Conservation (phyloP, 2,113 vertebrate genomes). For the Bujurquina vittata region DNA sequence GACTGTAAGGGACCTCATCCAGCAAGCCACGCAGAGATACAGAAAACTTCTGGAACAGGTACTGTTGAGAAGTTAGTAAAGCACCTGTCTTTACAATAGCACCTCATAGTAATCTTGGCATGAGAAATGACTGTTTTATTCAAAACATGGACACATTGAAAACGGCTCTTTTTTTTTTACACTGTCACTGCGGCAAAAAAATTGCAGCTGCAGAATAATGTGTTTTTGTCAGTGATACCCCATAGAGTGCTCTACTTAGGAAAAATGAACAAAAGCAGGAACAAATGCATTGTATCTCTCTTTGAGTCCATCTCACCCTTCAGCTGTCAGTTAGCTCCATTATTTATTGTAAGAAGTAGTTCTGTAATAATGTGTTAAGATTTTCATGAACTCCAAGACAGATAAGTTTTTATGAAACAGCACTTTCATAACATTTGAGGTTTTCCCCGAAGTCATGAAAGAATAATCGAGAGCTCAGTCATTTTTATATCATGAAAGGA, state of each 20-base stretch:
- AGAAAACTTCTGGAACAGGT: constrained; percentile 91
- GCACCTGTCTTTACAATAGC: background rate
- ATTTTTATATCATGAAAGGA: constrained; percentile 67
- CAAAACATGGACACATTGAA: background rate
- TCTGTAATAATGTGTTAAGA: constrained; percentile 52
- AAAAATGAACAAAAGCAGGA: constrained; percentile 25
- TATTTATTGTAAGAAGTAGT: constrained; percentile 46
- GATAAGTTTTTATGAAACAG: constrained; percentile 62
- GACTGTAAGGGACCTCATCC: constrained; percentile 90
- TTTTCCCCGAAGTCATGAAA: constrained; percentile 63
- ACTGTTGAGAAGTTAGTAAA: background rate
- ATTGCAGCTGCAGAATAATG: background rate
- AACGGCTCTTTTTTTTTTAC: background rate
- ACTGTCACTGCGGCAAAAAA: background rate
- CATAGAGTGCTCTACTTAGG: background rate
- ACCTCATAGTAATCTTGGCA: background rate
- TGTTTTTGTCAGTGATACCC: background rate
- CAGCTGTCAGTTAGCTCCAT: constrained; percentile 29
- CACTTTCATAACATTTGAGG: constrained; percentile 61
- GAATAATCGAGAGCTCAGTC: constrained; percentile 54
- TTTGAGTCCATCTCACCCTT: constrained; percentile 26
- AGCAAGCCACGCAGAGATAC: constrained; percentile 93
- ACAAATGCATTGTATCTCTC: constrained; percentile 17
- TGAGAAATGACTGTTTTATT: background rate
- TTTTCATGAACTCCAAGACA: constrained; percentile 54